A percentile compares a stretch with the other conserved stretches of the same genome.
These are phyloP conservation scores for Plebejus argus DNA, from an alignment of 2,888 invertebrate species.

Conservation along the genomic window DNA sequence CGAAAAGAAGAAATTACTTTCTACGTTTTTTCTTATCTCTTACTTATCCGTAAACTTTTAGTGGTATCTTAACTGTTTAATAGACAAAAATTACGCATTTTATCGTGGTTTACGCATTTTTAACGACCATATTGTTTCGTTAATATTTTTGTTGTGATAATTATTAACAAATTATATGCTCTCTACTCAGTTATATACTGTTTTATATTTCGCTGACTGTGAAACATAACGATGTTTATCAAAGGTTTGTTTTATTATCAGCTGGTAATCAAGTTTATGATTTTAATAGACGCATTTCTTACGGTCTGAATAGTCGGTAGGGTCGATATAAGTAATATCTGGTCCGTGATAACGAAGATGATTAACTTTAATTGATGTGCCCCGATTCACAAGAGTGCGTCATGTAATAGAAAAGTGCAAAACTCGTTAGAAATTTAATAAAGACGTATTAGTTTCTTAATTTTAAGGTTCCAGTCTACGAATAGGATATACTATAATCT, in stretches of 20 bases:
- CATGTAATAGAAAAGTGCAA: slow-evolving; percentile 29
- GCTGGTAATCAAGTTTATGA: background rate
- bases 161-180: background rate
- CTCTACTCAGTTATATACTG: background rate
- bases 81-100: background rate
- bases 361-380: slow-evolving; percentile 28
- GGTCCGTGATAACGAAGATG: slow-evolving; percentile 12
- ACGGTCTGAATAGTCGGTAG: slow-evolving; percentile 15
- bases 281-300: slow-evolving; percentile 28
- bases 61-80: background rate
- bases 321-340: slow-evolving; percentile 25
- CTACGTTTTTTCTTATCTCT: background rate
- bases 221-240: slow-evolving; percentile 11
- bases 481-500: no score
- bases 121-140: background rate
- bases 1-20: background rate
- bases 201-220: slow-evolving; percentile 6
- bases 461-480: background rate
- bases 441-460: background rate
- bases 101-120: background rate
- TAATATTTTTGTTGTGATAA: background rate
- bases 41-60: background rate
- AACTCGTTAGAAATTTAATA: slow-evolving; percentile 12
- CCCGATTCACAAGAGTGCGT: slow-evolving; percentile 29
- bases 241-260: slow-evolving; percentile 2